Conservation (phyloP, 2,797 vertebrate species). For the Silurus lanzhouensis region DNA sequence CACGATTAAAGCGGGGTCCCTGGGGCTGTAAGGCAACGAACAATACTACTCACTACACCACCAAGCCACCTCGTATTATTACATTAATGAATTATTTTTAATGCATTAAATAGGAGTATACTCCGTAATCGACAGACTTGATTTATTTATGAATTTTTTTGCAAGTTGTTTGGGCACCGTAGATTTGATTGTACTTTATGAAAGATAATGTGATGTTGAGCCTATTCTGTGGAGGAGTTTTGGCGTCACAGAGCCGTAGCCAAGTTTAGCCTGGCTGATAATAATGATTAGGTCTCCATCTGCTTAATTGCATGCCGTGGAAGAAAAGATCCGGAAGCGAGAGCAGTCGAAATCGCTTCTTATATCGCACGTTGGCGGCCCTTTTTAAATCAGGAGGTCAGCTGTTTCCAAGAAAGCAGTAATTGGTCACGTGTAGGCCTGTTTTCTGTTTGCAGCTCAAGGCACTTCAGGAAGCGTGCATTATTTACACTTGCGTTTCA, state of each 20-base stretch:
- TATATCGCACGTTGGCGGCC: not conserved
- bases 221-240: not conserved
- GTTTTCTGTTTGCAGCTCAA: constrained; percentile 11
- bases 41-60: not conserved
- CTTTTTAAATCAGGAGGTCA: constrained; percentile 18
- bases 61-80: too few species aligned
- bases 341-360: not conserved
- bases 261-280: constrained; percentile 26
- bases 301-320: not conserved
- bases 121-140: too few species aligned
- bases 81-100: too few species aligned
- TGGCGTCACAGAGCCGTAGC: not conserved
- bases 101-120: too few species aligned
- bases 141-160: too few species aligned
- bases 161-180: not conserved
- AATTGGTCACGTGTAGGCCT: constrained; percentile 8
- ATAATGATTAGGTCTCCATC: constrained; percentile 27
- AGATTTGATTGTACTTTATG: not conserved
- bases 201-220: not conserved
- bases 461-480: constrained; percentile 9
- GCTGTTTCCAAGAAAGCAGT: not conserved
- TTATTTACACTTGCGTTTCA: constrained; percentile 31
- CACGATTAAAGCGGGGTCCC: not conserved
- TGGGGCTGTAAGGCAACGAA: not conserved
- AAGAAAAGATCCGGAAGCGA: not conserved